Conservation (phyloP, 2,888 invertebrate genomes). For the Dasysyrphus tricinctus region DNA sequence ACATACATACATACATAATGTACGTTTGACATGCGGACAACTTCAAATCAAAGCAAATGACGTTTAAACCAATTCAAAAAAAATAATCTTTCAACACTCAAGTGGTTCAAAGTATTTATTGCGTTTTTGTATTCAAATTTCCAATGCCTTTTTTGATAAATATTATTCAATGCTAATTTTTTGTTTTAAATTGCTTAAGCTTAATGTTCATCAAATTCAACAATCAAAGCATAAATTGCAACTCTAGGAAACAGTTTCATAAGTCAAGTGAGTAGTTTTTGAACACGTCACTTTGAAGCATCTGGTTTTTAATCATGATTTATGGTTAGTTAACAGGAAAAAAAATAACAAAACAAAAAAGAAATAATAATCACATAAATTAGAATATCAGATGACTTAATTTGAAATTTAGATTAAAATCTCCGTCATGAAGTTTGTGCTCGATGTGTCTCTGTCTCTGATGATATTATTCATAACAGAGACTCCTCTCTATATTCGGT, state of each 20-base stretch:
- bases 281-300: slow-evolving; percentile 15
- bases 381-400: slow-evolving; percentile 32
- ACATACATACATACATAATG: too few relatives aligned
- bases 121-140: neutral
- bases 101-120: neutral
- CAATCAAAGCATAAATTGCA: slow-evolving; percentile 1
- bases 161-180: slow-evolving; percentile 1
- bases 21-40: too few relatives aligned
- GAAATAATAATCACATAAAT: slow-evolving; percentile 8
- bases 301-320: slow-evolving; percentile 29
- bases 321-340: neutral
- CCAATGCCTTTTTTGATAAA: neutral
- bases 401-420: slow-evolving; percentile 54
- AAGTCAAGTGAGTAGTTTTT: neutral
- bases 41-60: neutral
- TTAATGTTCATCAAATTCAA: neutral
- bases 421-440: neutral
- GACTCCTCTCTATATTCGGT: slow-evolving; percentile 7
- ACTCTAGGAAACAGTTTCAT: neutral
- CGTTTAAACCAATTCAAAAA: neutral
- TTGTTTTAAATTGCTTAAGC: neutral
- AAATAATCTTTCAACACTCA: neutral
- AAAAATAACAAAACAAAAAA: neutral
- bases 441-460: neutral
- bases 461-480: neutral